Base-by-base conservation (phyloP, 2,888 invertebrate species). In the Apotomis turbidana region DNA sequence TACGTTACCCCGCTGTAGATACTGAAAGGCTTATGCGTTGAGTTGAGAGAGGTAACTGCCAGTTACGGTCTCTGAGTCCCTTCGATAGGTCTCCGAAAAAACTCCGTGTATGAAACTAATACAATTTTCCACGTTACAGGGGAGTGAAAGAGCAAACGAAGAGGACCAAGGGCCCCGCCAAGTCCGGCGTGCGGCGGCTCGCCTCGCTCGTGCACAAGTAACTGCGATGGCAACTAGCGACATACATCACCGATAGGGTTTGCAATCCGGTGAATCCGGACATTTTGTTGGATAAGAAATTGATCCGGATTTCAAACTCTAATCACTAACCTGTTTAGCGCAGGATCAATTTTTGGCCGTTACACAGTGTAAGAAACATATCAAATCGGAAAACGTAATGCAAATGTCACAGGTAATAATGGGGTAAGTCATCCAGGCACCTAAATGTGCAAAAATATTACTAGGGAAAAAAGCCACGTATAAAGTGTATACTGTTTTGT, bases 111-210 rank as follows among this genome's bases (percentile, higher is more conserved):
- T 27, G 27, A 27, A 27, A 27, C 27, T 27, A 27, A 27, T 27
- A 27, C 27, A 27, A 27, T 49, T 73, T 36, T 38, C 12, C 49
- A 41, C 41, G 46, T 89, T 87, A 36, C 88, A 93, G 93, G 79
- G 93, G 93, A 64, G 92, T 93, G 67, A 93, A 93, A 78, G 93
- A 93, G 79, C 93, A 93, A 81, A 88, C 89, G 62, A 93, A 92
- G 85, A 92, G 91, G 84, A 90, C 90, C 83, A 93, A 93, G 87
- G 91, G 90, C 79, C 82, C 86, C 75, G 77, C 85, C 64, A 93
- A 93, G 82, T 81, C 91, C 38, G 91, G 87, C 59, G 88, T 91
- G 76, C 85, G 85, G 82, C 86, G 91, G 83, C 89, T 93, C 78
- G 86, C 93, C 74, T 89, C 93, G 68, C 82, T 93, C 79, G 91